Evolutionary conservation across 53 echinoderm and acorn worm genomes (phyloP).

Genomic region (Paracentrotus lividus): DNA sequence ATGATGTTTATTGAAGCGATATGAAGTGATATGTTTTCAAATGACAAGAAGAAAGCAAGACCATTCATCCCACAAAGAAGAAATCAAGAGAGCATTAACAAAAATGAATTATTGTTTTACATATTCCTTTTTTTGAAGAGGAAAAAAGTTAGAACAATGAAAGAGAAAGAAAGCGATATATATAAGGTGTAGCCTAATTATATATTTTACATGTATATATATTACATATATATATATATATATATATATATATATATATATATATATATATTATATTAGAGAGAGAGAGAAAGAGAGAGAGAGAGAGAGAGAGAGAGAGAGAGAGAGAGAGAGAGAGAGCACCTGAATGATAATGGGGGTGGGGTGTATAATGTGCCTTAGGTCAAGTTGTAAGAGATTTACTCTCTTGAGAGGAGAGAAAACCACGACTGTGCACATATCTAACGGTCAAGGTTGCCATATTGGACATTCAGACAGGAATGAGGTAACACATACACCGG

Average conservation of each 20-base stretch:
- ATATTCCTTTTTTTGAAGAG: neutral
- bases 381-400: slow-evolving; percentile 59
- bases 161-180: neutral
- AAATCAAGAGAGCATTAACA: neutral
- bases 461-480: slow-evolving; percentile 38
- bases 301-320: neutral
- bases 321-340: neutral
- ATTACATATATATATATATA: too few species aligned
- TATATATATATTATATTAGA: too few species aligned
- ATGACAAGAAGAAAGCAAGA: neutral
- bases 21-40: neutral
- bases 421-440: slow-evolving; percentile 48
- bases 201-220: too few species aligned
- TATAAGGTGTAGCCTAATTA: too few species aligned
- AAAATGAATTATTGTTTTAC: neutral
- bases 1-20: neutral
- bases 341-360: neutral
- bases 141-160: neutral
- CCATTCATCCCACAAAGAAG: neutral
- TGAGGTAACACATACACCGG: slow-evolving; percentile 37
- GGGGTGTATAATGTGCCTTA: neutral
- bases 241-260: too few species aligned
- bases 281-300: slow-evolving; percentile 15
- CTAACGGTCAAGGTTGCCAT: slow-evolving; percentile 41
- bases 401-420: slow-evolving; percentile 17